Percentiles rank a stretch among this genome's conserved stretches.
These are phyloP conservation scores for Aphidius gifuensis DNA, from an alignment of 1,140 invertebrate species.

Conservation along the genomic window DNA sequence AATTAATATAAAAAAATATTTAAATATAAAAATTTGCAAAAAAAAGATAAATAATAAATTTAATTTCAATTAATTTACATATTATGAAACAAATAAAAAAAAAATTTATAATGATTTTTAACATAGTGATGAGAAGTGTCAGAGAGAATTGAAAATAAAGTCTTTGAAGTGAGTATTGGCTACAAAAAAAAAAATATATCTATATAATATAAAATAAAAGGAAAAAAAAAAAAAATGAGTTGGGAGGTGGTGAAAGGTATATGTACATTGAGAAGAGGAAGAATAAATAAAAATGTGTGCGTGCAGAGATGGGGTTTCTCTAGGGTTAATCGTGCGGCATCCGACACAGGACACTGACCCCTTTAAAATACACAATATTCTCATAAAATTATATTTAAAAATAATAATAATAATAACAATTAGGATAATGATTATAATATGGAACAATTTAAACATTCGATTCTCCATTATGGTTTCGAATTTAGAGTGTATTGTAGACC, in stretches of 20 bases:
- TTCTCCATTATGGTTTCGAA: slow-evolving; percentile 44
- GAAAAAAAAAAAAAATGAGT: too few relatives aligned
- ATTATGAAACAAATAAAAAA: neutral
- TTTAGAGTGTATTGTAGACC: slow-evolving; percentile 50
- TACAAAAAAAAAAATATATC: slow-evolving; percentile 5
- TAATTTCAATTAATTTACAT: neutral
- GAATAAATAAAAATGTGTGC: neutral
- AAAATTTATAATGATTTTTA: too few relatives aligned
- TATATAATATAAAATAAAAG: too few relatives aligned
- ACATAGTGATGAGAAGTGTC: slow-evolving; percentile 3
- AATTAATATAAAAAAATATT: too few relatives aligned
- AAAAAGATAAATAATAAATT: neutral
- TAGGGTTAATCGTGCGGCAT: neutral
- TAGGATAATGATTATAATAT: neutral
- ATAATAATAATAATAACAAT: neutral
- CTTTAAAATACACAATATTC: slow-evolving; percentile 20
- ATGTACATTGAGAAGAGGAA: neutral
- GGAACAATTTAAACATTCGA: slow-evolving; percentile 26
- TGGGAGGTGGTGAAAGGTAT: neutral
- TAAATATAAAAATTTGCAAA: neutral
- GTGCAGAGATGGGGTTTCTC: slow-evolving; percentile 4
- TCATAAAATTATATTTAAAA: neutral
- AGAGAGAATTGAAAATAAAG: slow-evolving; percentile 15
- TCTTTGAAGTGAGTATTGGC: slow-evolving; percentile 18
- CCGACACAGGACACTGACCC: slow-evolving; percentile 26